Evolutionary conservation across 2,888 invertebrate genomes (phyloP).

Genomic region (Leptopilina syphax): DNA sequence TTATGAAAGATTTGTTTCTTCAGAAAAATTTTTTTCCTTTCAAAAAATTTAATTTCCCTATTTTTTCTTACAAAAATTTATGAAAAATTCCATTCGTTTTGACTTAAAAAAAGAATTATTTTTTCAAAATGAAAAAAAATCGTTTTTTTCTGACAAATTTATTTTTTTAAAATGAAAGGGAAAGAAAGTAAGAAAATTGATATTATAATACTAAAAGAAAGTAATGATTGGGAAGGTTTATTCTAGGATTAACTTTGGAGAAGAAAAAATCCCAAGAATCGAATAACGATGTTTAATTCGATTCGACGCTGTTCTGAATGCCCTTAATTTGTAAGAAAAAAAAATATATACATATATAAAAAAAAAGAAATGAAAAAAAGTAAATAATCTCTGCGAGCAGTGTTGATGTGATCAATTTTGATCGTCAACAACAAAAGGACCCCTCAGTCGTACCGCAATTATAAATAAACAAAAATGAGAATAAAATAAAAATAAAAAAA

Average conservation of each 20-base stretch:
- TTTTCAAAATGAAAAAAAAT: too few relatives aligned
- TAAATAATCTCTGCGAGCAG: slow-evolving; percentile 62
- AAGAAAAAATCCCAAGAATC: not conserved
- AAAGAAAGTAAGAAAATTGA: too few relatives aligned
- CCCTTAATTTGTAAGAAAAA: slow-evolving; percentile 20
- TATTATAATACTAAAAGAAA: too few relatives aligned
- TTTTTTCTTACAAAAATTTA: too few relatives aligned
- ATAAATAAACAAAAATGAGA: slow-evolving; percentile 40
- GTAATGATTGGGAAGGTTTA: not conserved
- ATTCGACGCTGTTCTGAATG: slow-evolving; percentile 24
- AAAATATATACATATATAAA: not conserved
- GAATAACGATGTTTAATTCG: slow-evolving; percentile 24
- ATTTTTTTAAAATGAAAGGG: too few relatives aligned
- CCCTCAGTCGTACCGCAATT: slow-evolving; percentile 41
- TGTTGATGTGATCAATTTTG: slow-evolving; percentile 50
- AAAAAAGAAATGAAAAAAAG: slow-evolving; percentile 44
- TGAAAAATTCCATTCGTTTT: too few relatives aligned
- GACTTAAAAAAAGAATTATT: too few relatives aligned
- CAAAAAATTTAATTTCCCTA: too few relatives aligned
- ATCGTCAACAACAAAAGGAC: slow-evolving; percentile 57
- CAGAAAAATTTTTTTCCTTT: too few relatives aligned
- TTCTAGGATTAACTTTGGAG: not conserved
- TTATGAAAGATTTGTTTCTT: too few relatives aligned
- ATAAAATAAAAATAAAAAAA: slow-evolving; percentile 34
- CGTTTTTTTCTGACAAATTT: too few relatives aligned